Base-by-base conservation (phyloP, 2,888 invertebrate species). In the Tiliacea aurago region DNA sequence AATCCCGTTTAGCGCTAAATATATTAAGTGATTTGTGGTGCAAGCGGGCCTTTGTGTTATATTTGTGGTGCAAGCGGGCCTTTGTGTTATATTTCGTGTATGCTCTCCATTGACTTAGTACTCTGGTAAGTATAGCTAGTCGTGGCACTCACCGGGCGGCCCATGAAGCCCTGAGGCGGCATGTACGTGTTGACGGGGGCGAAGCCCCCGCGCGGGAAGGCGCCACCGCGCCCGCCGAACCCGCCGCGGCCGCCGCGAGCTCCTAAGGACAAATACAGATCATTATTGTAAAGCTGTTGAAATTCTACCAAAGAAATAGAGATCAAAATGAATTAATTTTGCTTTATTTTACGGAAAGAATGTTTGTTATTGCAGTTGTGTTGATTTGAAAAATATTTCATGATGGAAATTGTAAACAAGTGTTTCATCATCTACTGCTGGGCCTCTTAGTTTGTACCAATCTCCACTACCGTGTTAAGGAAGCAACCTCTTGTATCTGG, bases 81-180 rank as follows among this genome's bases (percentile, higher is more conserved):
- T 20, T 10, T 15, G 9, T 49, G 51, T 63, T 20, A 47, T 63
- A 33, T 33, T 53, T 13, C 23, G 20, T n/a, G 13, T 28, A 18
- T 13, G 11, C 5, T 28, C 59, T 73, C 59, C 81, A 49, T 55
- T 43, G 28, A 41, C n/a, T 55, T 61, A 56, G 10, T 70, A 61
- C 43, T 49, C 33, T 9, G 41, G 45, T 23, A 51, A 65, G 59
- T 73, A 61, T 15, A 18, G 68, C n/a, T 28, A 45, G 59, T 66
- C 2, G 15, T 28, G 62, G 49, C 15, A 86, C 85, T 90, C 79
- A 96, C 95, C 92, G 95, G 95, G 67, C 95, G 92, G 70, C 93
- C 95, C 95, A 95, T 94, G 93, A 93, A 95, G 55, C 86, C 90
- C 85, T 95, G 95, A 80, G 95, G 95, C 76, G 95, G 95, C 93